Conservation (phyloP, 2,113 vertebrate species). For the Hucho hucho region DNA sequence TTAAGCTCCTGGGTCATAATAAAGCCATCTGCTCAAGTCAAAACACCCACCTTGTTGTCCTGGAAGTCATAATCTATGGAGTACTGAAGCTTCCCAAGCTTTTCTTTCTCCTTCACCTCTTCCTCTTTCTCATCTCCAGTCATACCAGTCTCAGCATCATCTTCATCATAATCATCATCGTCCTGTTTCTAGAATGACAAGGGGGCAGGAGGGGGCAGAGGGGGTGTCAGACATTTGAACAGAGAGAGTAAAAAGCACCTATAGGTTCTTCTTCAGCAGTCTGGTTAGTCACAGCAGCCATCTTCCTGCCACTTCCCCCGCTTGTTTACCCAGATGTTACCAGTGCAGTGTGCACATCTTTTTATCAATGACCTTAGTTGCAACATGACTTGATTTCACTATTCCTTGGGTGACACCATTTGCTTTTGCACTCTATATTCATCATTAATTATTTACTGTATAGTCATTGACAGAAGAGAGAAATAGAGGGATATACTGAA, state of each 20-base stretch:
- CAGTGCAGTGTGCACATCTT: constrained; percentile 58
- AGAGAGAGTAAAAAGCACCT: constrained; percentile 45
- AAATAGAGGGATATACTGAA: neutral
- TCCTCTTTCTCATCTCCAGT: constrained; percentile 93
- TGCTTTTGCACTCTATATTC: constrained; percentile 49
- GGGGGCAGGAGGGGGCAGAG: constrained; percentile 40
- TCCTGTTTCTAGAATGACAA: constrained; percentile 81
- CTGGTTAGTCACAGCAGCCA: constrained; percentile 58
- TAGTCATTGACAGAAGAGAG: constrained; percentile 13
- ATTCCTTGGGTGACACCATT: constrained; percentile 75
- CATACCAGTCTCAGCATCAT: constrained; percentile 84
- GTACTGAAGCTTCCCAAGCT: constrained; percentile 95
- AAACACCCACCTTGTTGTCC: constrained; percentile 83
- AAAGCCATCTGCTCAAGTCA: too few species aligned
- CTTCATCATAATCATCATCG: constrained; percentile 84
- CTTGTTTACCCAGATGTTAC: constrained; percentile 50
- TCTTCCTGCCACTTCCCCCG: constrained; percentile 68
- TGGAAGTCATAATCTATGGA: constrained; percentile 96
- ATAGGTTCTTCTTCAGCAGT: constrained; percentile 45
- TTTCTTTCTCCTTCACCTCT: constrained; percentile 93
- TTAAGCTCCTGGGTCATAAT: neutral
- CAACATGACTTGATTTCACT: constrained; percentile 81
- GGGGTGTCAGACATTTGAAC: constrained; percentile 7
- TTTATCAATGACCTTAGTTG: constrained; percentile 72
- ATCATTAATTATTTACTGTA: constrained; percentile 11